Percentiles rank a stretch among this genome's conserved stretches.
These are phyloP conservation scores for Fringilla coelebs DNA, from an alignment of 2,797 vertebrate genomes.

Conservation along the genomic window DNA sequence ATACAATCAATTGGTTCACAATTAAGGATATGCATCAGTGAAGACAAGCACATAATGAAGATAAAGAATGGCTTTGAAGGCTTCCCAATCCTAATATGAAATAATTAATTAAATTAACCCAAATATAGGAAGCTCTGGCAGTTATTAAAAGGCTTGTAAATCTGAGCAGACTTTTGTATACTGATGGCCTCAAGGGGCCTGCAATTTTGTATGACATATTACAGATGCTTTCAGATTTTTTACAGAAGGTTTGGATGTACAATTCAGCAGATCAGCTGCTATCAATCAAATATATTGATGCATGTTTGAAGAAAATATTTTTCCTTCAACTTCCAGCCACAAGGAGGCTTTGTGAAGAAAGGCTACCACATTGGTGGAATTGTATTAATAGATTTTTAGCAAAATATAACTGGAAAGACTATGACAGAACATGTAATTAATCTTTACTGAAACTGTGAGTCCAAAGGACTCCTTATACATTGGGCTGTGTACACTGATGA, in stretches of 20 bases:
- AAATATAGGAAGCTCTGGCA: slow-evolving; percentile 34
- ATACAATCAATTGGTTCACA: neutral
- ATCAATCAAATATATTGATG: neutral
- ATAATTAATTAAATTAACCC: slow-evolving; percentile 43
- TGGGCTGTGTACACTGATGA: neutral
- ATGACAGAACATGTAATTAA: neutral
- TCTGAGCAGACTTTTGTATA: neutral
- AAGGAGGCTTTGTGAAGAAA: neutral
- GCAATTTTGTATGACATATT: neutral
- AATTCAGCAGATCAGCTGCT: neutral
- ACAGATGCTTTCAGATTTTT: neutral
- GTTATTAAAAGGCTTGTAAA: slow-evolving; percentile 19
- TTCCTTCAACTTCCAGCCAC: neutral
- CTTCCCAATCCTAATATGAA: slow-evolving; percentile 27
- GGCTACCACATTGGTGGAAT: neutral
- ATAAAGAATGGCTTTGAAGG: slow-evolving; percentile 14
- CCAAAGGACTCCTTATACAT: neutral
- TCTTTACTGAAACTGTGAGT: neutral
- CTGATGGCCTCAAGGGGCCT: neutral
- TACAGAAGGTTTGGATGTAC: neutral
- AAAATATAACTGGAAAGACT: neutral
- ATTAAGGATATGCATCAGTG: slow-evolving; percentile 12
- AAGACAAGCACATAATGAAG: slow-evolving; percentile 44
- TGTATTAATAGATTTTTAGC: neutral
- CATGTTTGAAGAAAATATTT: neutral